Evolutionary conservation across 2,113 vertebrate species (phyloP), one percentile per base, ranked within the genome.

Genomic region (Gopherus flavomarginatus): DNA sequence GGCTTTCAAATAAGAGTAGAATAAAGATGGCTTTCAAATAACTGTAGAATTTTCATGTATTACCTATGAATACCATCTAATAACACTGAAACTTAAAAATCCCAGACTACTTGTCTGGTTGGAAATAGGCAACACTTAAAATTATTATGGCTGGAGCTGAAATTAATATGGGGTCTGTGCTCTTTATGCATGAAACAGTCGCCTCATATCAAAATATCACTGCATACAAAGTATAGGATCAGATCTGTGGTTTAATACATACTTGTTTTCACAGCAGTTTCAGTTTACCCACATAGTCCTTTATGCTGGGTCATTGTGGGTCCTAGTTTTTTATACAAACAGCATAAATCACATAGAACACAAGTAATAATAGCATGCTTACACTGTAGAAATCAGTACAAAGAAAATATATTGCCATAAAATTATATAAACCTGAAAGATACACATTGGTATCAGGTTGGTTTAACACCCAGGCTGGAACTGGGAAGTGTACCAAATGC

Each of bases 401-500:
- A 57, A 26, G 21, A 44, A 77, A 44, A 44, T 77, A 75, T 75
- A 77, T 24, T 77, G 44, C 24, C 42, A 77, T 77, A 44, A 77
- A 77, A 77, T 26, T 77, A 77, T 35, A 69, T n/a, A 69, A 69
- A 69, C 31, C 31, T 69, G 62, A 19, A n/a, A 65, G 11, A 65
- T 16, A 17, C 31, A 65, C 31, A 35, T 35, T 65, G 59, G 29
- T 14, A 62, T 62, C 29, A 62, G 31, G 27, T 14, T 62, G 13
- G 27, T 31, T 35, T 65, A 65, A 35, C 16, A 69, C 16, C 9
- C 72, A 77, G 22, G 19, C 21, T 77, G 22, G 38, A 26, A 42
- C 22, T 77, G 86, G 65, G 14, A 83, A 90, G 21, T 17, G 50
- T 35, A 86, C 4, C 44, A 59, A 35, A 42, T 94, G 96, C 92